Evolutionary conservation across 1,140 invertebrate genomes (phyloP).

Genomic region (Micrasema longulum): DNA sequence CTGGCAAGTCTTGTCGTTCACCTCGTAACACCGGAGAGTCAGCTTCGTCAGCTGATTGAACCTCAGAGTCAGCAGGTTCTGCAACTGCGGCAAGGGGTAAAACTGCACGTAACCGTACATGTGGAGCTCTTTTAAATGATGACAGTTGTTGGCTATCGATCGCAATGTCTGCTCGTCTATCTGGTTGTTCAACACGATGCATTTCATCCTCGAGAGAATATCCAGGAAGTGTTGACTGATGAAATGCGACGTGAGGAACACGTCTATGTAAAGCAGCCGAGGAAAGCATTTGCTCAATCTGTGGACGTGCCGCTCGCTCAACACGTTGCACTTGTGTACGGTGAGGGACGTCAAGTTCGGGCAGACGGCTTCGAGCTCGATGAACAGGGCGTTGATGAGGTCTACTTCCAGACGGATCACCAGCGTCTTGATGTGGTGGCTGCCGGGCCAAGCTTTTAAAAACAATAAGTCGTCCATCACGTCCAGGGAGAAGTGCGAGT

Average conservation of each 20-base stretch:
- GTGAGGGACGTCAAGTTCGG: constrained; percentile 38
- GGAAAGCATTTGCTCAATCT: constrained; percentile 41
- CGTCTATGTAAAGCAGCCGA: constrained; percentile 37
- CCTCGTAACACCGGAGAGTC: constrained; percentile 39
- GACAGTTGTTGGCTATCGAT: constrained; percentile 24
- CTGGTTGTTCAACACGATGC: constrained; percentile 46
- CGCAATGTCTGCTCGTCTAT: constrained; percentile 36
- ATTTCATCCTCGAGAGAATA: constrained; percentile 28
- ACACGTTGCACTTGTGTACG: constrained; percentile 29
- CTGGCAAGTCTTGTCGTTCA: constrained; percentile 39
- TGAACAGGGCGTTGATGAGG: constrained; percentile 42
- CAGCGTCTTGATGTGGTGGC: constrained; percentile 20
- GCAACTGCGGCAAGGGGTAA: constrained; percentile 41
- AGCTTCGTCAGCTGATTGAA: constrained; percentile 33
- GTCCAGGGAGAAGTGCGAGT: constrained; percentile 19
- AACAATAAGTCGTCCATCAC: constrained; percentile 27
- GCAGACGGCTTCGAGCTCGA: constrained; percentile 27
- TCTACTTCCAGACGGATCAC: constrained; percentile 35
- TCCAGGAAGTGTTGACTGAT: constrained; percentile 38
- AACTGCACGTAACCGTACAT: constrained; percentile 46
- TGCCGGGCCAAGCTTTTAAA: constrained; percentile 15
- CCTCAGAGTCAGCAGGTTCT: constrained; percentile 25
- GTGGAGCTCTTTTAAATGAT: constrained; percentile 32
- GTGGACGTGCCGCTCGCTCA: constrained; percentile 41
- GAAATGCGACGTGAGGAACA: constrained; percentile 41